Base-by-base conservation (phyloP, 1,140 invertebrate genomes). In the Macrobrachium rosenbergii region DNA sequence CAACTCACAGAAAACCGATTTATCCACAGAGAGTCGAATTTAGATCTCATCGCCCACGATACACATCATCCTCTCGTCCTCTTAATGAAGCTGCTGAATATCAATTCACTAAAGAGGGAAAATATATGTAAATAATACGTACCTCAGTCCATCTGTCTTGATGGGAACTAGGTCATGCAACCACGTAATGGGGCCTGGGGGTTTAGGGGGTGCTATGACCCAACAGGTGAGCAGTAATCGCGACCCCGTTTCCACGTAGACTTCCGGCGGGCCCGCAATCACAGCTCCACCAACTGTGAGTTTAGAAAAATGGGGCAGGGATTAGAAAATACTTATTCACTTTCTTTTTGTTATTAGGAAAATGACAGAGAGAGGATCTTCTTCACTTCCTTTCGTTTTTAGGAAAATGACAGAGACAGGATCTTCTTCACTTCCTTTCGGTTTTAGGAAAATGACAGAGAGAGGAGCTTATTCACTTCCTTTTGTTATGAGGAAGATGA, bases 191-290 rank as follows among this genome's bases (percentile, higher is more conserved):
- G 83, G 77, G 8, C 82, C 77, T 2, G 88, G 88, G 3, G 88
- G 77, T 45, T 73, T 62, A 1, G 88, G 88, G 0, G 88, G 88
- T 1, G 88, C 88, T 21, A 81, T 64, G 17, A 88, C 69, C 88
- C 88, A 88, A 78, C 88, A 88, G n/a, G 88, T 81, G 21, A 88
- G 88, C 12, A 88, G 52, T n/a, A 88, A 59, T 43, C 82, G 63
- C 11, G 88, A 88, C 6, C 88, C 88, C 14, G 88, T 37, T 59
- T 88, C 82, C n/a, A 88, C 77, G 77, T 88, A 88, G 63, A 88
- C 88, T 37, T 88, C 88, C 37, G 77, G 52, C 0, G 88, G 88
- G 0, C 88, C 88, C 0, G 69, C 78, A 6, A 88, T 88, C 37
- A 83, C 77, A 23, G 76, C 82, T 7, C 75, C 76, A 8, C 75